A percentile compares a stretch with the other conserved stretches of the same genome.
Conservation (phyloP, 2,797 vertebrate species). For the Cuniculus paca region DNA sequence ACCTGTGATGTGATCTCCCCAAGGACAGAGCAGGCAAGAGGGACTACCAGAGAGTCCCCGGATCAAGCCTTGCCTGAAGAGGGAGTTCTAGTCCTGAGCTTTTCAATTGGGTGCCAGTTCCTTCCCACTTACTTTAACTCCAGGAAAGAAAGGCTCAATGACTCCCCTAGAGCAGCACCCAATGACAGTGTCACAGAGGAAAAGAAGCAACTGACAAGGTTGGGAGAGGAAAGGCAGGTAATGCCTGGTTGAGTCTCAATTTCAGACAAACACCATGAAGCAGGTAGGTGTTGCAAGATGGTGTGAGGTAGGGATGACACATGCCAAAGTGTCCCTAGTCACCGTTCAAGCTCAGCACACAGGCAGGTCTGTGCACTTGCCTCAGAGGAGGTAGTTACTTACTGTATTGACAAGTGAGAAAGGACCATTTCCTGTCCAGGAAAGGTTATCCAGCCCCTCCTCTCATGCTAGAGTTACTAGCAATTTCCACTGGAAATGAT, state of each 20-base stretch:
- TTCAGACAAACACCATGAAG: not conserved
- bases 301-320: constrained; percentile 11
- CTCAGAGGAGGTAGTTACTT: constrained; percentile 47
- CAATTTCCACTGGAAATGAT: not conserved
- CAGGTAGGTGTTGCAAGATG: not conserved
- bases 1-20: not conserved
- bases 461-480: not conserved
- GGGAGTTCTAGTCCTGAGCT: not conserved
- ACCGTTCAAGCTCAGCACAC: not conserved
- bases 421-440: constrained; percentile 32
- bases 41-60: not conserved
- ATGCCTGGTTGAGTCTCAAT: not conserved
- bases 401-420: not conserved
- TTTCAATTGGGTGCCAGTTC: not conserved
- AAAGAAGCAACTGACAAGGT: not conserved
- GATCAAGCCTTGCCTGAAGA: constrained; percentile 25
- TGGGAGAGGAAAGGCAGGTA: not conserved
- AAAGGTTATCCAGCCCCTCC: not conserved
- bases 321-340: not conserved
- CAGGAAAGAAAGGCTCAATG: not conserved
- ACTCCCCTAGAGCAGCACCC: not conserved
- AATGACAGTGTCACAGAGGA: not conserved
- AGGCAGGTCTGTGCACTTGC: constrained; percentile 3
- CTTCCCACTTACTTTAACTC: not conserved
- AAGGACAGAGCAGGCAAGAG: not conserved